These are phyloP conservation scores for Orgyia antiqua DNA, from an alignment of 2,888 invertebrate genomes.

Conservation along the genomic window DNA sequence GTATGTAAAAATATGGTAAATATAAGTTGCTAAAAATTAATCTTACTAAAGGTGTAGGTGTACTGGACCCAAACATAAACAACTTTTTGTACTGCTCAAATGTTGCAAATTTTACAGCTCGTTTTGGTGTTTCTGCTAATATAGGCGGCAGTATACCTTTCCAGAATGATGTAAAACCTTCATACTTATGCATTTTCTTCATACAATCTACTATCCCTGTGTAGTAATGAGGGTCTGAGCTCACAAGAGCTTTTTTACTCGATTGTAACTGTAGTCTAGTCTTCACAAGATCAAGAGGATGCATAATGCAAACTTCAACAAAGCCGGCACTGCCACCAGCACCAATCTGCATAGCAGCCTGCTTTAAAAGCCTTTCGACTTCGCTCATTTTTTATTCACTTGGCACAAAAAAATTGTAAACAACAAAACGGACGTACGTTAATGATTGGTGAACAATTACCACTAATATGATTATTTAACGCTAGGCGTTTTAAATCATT, in stretches of 20 bases:
- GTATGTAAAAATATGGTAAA: too few relatives aligned
- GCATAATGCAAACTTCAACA: slow-evolving; percentile 97
- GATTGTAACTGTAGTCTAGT: slow-evolving; percentile 81
- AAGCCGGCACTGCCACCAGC: slow-evolving; percentile 96
- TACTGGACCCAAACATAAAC: slow-evolving; percentile 86
- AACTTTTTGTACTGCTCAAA: slow-evolving; percentile 95
- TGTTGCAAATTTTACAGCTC: slow-evolving; percentile 95
- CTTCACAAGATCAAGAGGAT: slow-evolving; percentile 95
- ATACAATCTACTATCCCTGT: slow-evolving; percentile 92
- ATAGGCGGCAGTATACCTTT: slow-evolving; percentile 96
- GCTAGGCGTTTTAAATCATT: too few relatives aligned
- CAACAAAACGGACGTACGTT: too few relatives aligned
- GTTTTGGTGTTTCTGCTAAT: slow-evolving; percentile 95
- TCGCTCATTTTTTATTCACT: slow-evolving; percentile 63
- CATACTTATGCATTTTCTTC: slow-evolving; percentile 90
- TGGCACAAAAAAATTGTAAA: too few relatives aligned
- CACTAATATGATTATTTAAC: too few relatives aligned
- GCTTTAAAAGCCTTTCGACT: slow-evolving; percentile 73
- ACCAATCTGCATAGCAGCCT: slow-evolving; percentile 88
- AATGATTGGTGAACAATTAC: too few relatives aligned
- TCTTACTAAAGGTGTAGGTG: slow-evolving; percentile 85
- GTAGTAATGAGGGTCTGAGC: slow-evolving; percentile 80
- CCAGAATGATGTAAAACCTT: slow-evolving; percentile 92
- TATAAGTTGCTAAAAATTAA: too few relatives aligned
- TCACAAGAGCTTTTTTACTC: slow-evolving; percentile 30